phyloP scores from a whole-genome alignment of 2,113 vertebrate genomes.

The Paedocypris sp. region DNA sequence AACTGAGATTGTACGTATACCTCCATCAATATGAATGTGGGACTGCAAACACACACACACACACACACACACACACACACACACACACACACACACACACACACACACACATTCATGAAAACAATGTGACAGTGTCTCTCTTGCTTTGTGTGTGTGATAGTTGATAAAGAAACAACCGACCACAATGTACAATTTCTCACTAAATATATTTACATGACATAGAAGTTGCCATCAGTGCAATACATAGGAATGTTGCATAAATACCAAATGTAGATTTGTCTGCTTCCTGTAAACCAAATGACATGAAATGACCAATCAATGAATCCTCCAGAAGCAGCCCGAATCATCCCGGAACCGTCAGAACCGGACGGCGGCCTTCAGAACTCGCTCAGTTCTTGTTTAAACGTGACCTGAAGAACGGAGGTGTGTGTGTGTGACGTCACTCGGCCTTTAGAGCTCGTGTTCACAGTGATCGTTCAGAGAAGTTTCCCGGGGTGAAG shows the following conservation, averaged over 20 bases:
- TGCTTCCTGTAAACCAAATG: constrained; percentile 73
- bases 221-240: constrained; percentile 87
- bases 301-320: constrained; percentile 69
- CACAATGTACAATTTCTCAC: constrained; percentile 85
- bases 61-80: too few relatives aligned
- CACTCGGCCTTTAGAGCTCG: constrained; percentile 77
- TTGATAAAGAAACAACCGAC: constrained; percentile 51
- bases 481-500: constrained; percentile 63
- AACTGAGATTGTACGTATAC: too few relatives aligned
- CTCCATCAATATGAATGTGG: too few relatives aligned
- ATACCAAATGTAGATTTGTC: constrained; percentile 79
- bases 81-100: too few relatives aligned
- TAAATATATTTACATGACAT: constrained; percentile 91
- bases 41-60: too few relatives aligned
- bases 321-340: constrained; percentile 68
- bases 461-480: constrained; percentile 99
- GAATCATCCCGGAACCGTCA: constrained; percentile 52
- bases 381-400: constrained; percentile 50
- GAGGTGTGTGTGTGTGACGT: constrained; percentile 67
- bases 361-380: constrained; percentile 54
- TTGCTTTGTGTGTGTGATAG: too few relatives aligned
- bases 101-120: too few relatives aligned
- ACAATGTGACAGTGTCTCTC: too few relatives aligned
- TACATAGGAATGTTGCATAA: constrained; percentile 95
- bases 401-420: constrained; percentile 17